phyloP scores from a whole-genome alignment of 2,113 vertebrate species.

The Orcinus orca region DNA sequence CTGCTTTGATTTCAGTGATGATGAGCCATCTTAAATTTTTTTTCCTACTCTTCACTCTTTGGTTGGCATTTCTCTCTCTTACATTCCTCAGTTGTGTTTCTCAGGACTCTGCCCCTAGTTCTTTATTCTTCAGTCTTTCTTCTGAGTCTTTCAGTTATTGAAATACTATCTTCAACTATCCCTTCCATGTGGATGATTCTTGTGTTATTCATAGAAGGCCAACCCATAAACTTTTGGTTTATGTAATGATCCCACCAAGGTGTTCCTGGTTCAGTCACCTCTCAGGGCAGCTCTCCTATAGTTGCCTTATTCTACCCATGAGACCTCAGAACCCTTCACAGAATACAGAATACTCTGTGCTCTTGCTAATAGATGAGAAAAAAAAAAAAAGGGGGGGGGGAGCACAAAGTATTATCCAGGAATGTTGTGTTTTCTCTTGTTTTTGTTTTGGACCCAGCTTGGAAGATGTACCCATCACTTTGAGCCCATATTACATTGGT shows the following conservation, averaged over 20 bases:
- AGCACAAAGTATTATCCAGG: neutral
- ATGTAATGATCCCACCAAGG: neutral
- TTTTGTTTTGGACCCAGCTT: neutral
- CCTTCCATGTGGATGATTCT: neutral
- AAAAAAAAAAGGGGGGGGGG: neutral
- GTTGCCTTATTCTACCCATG: neutral
- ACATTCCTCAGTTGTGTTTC: neutral
- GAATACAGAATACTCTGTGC: neutral
- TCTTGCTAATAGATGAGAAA: neutral
- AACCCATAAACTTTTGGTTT: neutral
- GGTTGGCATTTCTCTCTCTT: neutral
- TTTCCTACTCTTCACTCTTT: neutral
- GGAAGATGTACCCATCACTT: neutral
- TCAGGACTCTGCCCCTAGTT: neutral
- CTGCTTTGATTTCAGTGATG: slow-evolving; percentile 3
- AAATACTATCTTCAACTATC: neutral
- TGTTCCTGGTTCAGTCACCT: neutral
- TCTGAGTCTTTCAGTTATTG: neutral
- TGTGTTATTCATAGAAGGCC: neutral
- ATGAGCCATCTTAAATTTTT: neutral
- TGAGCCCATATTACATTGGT: neutral
- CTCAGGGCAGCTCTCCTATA: neutral
- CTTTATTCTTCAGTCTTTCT: neutral
- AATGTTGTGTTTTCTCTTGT: neutral
- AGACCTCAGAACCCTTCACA: neutral